Conservation (phyloP, 2,113 vertebrate species). For the Pardalotus punctatus region DNA sequence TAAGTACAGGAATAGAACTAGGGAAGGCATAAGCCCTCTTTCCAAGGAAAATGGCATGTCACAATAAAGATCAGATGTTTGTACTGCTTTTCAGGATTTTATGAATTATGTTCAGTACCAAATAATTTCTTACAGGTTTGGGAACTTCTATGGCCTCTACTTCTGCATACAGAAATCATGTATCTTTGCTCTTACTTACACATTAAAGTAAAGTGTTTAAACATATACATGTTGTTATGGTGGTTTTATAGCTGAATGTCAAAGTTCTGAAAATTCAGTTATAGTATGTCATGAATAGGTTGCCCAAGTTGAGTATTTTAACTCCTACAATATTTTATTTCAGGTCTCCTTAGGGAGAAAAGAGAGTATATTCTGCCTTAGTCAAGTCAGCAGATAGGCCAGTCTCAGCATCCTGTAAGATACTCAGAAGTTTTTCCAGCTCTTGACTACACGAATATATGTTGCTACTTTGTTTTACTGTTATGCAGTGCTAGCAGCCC, state of each 20-base stretch:
- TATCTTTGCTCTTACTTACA: neutral
- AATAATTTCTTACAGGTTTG: neutral
- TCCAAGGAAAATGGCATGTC: neutral
- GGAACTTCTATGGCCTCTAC: neutral
- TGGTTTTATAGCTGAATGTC: neutral
- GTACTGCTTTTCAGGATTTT: neutral
- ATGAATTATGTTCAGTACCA: neutral
- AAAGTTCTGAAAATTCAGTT: neutral
- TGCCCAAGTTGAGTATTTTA: neutral
- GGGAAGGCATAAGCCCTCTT: neutral
- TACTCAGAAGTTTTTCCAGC: neutral
- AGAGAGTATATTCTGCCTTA: neutral
- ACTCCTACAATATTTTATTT: neutral
- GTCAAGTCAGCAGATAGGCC: neutral
- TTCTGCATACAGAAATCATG: neutral
- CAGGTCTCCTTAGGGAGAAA: neutral
- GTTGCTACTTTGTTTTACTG: neutral
- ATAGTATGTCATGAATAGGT: fast-evolving
- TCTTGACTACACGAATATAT: neutral
- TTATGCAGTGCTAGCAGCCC: neutral
- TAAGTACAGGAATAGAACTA: neutral
- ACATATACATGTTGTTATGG: neutral
- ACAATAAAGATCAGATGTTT: neutral
- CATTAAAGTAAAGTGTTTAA: neutral
- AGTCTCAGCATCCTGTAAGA: neutral